A percentile compares a stretch with the other conserved stretches of the same genome.
Conservation (phyloP, 1,140 invertebrate species). For the Pemphigus obesinymphae region DNA sequence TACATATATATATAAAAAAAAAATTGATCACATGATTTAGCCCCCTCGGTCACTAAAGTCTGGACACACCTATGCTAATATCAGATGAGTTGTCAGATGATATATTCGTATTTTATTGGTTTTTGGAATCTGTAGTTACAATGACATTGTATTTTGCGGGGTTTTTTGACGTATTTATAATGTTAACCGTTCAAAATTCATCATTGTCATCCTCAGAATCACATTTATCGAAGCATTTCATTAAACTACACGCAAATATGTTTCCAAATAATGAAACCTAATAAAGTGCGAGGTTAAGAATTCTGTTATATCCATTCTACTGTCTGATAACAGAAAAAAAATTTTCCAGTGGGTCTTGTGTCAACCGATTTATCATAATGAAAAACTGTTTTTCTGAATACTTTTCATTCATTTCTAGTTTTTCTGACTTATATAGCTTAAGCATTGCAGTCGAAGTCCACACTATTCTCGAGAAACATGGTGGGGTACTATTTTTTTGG, state of each 20-base stretch:
- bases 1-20: too few species aligned
- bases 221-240: background rate
- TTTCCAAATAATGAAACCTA: background rate
- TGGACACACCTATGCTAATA: too few species aligned
- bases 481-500: background rate
- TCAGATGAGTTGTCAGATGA: too few species aligned
- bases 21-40: too few species aligned
- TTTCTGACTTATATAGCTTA: background rate
- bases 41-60: too few species aligned
- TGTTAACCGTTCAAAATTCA: background rate
- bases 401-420: background rate
- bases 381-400: background rate
- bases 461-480: background rate
- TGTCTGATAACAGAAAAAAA: conserved; percentile 4
- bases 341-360: too few species aligned
- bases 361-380: background rate
- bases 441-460: background rate
- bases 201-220: background rate
- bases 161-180: too few species aligned
- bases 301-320: background rate
- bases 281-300: background rate
- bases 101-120: too few species aligned
- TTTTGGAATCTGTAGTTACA: too few species aligned
- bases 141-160: too few species aligned
- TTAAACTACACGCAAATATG: background rate